These are phyloP conservation scores for Forficula auricularia DNA, from an alignment of 1,140 invertebrate species.

Conservation along the genomic window DNA sequence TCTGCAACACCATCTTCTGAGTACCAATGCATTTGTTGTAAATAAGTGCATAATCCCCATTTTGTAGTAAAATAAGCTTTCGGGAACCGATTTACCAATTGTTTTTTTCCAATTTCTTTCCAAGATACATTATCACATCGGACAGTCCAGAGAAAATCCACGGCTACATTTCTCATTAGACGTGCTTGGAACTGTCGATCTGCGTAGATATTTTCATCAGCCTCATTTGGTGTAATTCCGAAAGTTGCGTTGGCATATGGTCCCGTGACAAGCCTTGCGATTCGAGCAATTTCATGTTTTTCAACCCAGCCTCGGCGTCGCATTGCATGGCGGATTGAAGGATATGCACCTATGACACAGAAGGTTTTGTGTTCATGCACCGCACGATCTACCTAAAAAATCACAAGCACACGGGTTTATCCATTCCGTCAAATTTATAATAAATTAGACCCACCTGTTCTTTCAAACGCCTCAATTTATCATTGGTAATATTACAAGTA, in stretches of 20 bases:
- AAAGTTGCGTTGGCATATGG: background rate
- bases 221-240: background rate
- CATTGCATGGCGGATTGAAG: constrained; percentile 28
- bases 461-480: no score
- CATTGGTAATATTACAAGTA: no score
- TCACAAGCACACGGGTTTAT: no score
- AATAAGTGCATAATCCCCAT: constrained; percentile 62
- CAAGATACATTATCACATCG: constrained; percentile 61
- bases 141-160: constrained; percentile 77
- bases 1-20: constrained; percentile 61
- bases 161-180: constrained; percentile 21
- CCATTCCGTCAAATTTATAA: no score
- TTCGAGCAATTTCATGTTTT: constrained; percentile 17
- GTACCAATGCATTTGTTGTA: constrained; percentile 79
- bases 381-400: background rate
- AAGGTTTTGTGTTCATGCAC: constrained; percentile 12
- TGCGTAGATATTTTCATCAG: background rate
- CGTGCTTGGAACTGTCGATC: constrained; percentile 7
- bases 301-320: constrained; percentile 32
- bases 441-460: no score
- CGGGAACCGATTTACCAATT: constrained; percentile 57
- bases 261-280: background rate
- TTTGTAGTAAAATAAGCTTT: constrained; percentile 77
- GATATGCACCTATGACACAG: constrained; percentile 10
- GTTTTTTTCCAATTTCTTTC: constrained; percentile 38